Percentiles rank a stretch among this genome's conserved stretches.
These are phyloP conservation scores for Panagrolaimus sp. DNA, from an alignment of 1,140 invertebrate species.

Conservation along the genomic window DNA sequence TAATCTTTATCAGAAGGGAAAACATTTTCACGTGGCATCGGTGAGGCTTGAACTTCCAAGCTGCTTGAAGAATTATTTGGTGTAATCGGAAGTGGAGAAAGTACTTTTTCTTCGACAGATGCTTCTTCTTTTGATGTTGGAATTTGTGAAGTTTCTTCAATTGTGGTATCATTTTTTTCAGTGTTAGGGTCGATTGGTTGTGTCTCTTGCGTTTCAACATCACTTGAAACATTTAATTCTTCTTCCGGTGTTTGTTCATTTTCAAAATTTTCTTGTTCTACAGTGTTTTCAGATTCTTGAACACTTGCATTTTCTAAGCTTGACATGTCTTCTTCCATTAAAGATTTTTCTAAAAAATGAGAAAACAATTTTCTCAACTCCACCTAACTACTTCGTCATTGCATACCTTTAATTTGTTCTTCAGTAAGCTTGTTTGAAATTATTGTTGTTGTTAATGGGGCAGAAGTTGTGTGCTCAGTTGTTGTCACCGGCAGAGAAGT, in stretches of 20 bases:
- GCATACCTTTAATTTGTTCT: too few species aligned
- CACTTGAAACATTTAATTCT: too few species aligned
- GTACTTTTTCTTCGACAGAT: neutral
- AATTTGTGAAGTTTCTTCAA: neutral
- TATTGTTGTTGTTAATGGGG: slow-evolving; percentile 7
- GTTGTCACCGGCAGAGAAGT: slow-evolving; percentile 25
- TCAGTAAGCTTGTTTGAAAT: neutral
- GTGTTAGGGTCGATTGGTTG: neutral
- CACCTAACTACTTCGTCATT: neutral
- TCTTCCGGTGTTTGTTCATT: too few species aligned
- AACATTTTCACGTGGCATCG: neutral
- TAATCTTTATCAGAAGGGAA: slow-evolving; percentile 17
- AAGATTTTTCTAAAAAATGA: slow-evolving; percentile 3
- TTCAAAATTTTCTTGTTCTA: too few species aligned
- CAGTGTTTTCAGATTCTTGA: too few species aligned
- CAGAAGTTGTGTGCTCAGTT: slow-evolving; percentile 16
- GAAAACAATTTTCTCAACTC: neutral
- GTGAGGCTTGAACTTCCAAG: neutral
- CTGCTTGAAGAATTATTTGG: neutral
- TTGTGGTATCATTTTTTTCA: neutral
- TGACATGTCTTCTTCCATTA: neutral
- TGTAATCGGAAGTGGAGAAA: neutral
- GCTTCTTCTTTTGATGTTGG: neutral
- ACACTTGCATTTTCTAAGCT: too few species aligned
- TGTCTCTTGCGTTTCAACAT: neutral